Conservation (phyloP, 2,888 invertebrate species). For the Pristionchus maxplancki region DNA sequence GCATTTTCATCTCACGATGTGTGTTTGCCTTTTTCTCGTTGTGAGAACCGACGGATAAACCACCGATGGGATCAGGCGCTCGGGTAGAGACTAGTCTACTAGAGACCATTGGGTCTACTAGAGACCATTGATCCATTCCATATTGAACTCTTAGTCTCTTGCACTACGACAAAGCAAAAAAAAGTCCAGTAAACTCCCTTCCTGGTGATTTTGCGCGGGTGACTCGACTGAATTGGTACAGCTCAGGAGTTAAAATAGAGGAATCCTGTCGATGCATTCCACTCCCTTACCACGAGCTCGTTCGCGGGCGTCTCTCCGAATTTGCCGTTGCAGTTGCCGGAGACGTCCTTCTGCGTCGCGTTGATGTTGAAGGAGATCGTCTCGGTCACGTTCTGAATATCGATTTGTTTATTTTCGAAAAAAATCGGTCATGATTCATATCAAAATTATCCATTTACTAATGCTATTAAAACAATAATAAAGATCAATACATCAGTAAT, state of each 20-base stretch:
- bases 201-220: too few relatives aligned
- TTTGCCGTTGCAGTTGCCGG: slow-evolving; percentile 34
- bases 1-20: not conserved
- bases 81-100: too few relatives aligned
- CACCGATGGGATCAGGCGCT: not conserved
- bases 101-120: too few relatives aligned
- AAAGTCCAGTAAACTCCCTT: too few relatives aligned
- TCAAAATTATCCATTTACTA: not conserved
- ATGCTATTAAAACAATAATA: too few relatives aligned
- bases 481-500: too few relatives aligned
- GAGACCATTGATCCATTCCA: not conserved
- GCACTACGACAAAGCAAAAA: too few relatives aligned
- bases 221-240: too few relatives aligned
- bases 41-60: not conserved
- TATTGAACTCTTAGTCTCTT: too few relatives aligned
- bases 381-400: slow-evolving; percentile 43
- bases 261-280: too few relatives aligned
- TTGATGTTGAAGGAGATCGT: slow-evolving; percentile 46
- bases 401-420: not conserved
- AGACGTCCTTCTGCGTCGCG: not conserved
- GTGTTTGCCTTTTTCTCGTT: slow-evolving; percentile 5
- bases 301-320: not conserved
- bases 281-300: slow-evolving; percentile 11
- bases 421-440: not conserved
- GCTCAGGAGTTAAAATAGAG: too few relatives aligned